Conservation (phyloP, 2,888 invertebrate genomes). For the Caenorhabditis afra region DNA sequence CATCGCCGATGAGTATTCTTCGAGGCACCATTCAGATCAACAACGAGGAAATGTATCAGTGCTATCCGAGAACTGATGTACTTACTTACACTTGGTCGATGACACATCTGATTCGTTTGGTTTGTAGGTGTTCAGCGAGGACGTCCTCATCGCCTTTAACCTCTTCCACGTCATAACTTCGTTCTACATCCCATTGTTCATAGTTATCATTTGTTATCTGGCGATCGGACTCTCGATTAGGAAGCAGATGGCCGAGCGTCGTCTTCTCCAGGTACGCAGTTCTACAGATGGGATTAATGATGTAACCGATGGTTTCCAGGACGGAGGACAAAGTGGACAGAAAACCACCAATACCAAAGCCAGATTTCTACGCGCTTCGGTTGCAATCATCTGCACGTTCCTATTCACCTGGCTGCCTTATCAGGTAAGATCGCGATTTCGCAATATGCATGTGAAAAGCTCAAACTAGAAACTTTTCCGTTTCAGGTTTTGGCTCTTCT, state of each 20-base stretch:
- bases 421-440: slow-evolving; percentile 29
- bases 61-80: slow-evolving; percentile 68
- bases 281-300: too few species aligned
- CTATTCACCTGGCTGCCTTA: slow-evolving; percentile 77
- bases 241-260: slow-evolving; percentile 67
- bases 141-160: slow-evolving; percentile 68
- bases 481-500: slow-evolving; percentile 73
- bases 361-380: slow-evolving; percentile 72
- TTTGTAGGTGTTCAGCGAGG: slow-evolving; percentile 59
- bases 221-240: slow-evolving; percentile 70
- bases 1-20: slow-evolving; percentile 71
- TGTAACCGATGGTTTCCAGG: slow-evolving; percentile 34
- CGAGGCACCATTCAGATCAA: slow-evolving; percentile 64
- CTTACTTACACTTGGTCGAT: slow-evolving; percentile 1
- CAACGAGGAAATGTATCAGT: slow-evolving; percentile 65
- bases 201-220: slow-evolving; percentile 72
- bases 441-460: too few species aligned
- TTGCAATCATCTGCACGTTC: slow-evolving; percentile 75
- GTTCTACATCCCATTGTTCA: slow-evolving; percentile 75
- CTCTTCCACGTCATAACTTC: slow-evolving; percentile 74
- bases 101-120: not conserved
- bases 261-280: slow-evolving; percentile 60
- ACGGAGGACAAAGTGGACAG: slow-evolving; percentile 53
- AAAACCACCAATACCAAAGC: slow-evolving; percentile 66
- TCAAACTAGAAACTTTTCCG: slow-evolving; percentile 2